Conservation (phyloP, 1,140 invertebrate genomes). For the Drosophila nigrodunni region DNA sequence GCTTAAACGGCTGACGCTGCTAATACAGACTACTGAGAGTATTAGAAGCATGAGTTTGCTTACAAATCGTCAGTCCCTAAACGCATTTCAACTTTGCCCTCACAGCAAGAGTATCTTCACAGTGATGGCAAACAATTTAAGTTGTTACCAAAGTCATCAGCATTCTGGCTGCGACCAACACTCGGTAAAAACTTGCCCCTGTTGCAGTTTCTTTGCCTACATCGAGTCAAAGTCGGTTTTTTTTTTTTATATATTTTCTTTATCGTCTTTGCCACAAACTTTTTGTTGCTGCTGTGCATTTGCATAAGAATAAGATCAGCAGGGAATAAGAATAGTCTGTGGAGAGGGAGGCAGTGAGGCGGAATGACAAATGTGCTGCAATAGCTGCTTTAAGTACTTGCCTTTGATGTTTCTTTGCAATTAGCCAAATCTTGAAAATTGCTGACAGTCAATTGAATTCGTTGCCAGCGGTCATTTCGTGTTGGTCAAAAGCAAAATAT, state of each 20-base stretch:
- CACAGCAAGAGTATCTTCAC: conserved; percentile 30
- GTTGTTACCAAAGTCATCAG: conserved; percentile 81
- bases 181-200: conserved; percentile 58
- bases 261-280: conserved; percentile 35
- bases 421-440: conserved; percentile 53
- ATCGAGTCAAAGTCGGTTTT: background rate
- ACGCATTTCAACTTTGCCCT: conserved; percentile 66
- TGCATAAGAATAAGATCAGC: conserved; percentile 29
- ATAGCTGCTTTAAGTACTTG: conserved; percentile 13
- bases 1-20: conserved; percentile 23
- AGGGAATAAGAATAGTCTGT: background rate
- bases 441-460: conserved; percentile 47
- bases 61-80: conserved; percentile 55
- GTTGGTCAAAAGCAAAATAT: conserved; percentile 31
- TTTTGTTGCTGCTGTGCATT: conserved; percentile 41
- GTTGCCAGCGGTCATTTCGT: conserved; percentile 21
- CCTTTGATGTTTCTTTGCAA: conserved; percentile 45
- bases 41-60: conserved; percentile 31
- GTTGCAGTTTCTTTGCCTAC: conserved; percentile 45
- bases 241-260: background rate
- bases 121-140: conserved; percentile 76
- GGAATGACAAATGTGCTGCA: conserved; percentile 6
- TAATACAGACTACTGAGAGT: conserved; percentile 13
- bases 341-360: background rate
- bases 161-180: conserved; percentile 59